Conservation (phyloP, 2,113 vertebrate genomes). For the crab-eating macaque (Macaca fascicularis) region T2T-MFA8v1.1 NC_088388.1:75046001-75046500, state of each 20-base stretch:
- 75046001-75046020: constrained; percentile 45
- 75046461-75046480: neutral
- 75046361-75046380: no score
- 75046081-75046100: constrained; percentile 16
- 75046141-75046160: neutral
- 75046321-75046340: no score
- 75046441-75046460: neutral
- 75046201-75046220: no score
- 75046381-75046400: no score
- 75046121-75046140: neutral
- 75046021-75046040: constrained; percentile 74
- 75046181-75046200: neutral
- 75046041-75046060: constrained; percentile 74
- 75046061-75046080: constrained; percentile 66
- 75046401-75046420: no score
- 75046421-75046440: no score
- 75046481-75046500: constrained; percentile 2
- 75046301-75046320: no score
- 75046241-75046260: no score
- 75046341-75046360: no score
- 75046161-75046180: constrained; percentile 49
- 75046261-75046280: no score
- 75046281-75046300: no score
- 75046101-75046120: neutral
- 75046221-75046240: no score